Evolutionary conservation across 2,113 vertebrate genomes (phyloP).

Genomic region (Sarotherodon lohbergeri): DNA sequence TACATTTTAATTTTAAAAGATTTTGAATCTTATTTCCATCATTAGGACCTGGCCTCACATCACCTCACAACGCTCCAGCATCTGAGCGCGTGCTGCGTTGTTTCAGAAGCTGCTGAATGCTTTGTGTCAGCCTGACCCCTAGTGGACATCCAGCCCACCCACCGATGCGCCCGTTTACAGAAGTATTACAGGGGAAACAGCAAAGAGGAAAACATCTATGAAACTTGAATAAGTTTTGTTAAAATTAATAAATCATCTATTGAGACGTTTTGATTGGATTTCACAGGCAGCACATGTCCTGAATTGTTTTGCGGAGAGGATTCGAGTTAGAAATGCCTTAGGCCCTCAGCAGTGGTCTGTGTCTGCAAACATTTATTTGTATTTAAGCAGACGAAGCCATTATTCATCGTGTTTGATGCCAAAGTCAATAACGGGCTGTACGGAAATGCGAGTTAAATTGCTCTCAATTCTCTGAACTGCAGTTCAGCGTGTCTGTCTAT

Average conservation of each 20-base stretch:
- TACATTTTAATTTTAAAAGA: background rate
- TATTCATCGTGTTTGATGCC: conserved; percentile 40
- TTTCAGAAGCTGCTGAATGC: conserved; percentile 3
- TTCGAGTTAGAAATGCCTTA: conserved; percentile 19
- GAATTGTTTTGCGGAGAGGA: conserved; percentile 43
- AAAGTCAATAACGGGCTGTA: conserved; percentile 27
- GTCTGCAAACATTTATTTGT: conserved; percentile 47
- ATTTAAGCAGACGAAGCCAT: conserved; percentile 38
- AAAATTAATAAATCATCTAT: conserved; percentile 57
- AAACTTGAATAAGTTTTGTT: conserved; percentile 48
- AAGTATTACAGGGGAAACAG: background rate
- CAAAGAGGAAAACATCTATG: conserved; percentile 26
- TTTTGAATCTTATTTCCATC: background rate
- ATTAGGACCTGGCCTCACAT: background rate
- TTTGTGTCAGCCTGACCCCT: conserved; percentile 72
- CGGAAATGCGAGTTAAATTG: conserved; percentile 26
- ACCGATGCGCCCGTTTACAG: background rate
- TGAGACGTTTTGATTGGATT: conserved; percentile 47
- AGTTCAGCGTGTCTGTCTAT: conserved; percentile 19
- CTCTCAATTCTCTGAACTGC: conserved; percentile 30
- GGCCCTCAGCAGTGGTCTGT: conserved; percentile 20
- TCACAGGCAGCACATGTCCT: conserved; percentile 43
- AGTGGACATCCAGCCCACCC: conserved; percentile 45
- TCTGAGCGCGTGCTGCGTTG: background rate
- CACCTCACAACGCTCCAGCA: background rate